Percentiles rank a stretch among this genome's conserved stretches.
phyloP scores from a whole-genome alignment of 2,113 vertebrate species.

The Oenanthe melanoleuca region DNA sequence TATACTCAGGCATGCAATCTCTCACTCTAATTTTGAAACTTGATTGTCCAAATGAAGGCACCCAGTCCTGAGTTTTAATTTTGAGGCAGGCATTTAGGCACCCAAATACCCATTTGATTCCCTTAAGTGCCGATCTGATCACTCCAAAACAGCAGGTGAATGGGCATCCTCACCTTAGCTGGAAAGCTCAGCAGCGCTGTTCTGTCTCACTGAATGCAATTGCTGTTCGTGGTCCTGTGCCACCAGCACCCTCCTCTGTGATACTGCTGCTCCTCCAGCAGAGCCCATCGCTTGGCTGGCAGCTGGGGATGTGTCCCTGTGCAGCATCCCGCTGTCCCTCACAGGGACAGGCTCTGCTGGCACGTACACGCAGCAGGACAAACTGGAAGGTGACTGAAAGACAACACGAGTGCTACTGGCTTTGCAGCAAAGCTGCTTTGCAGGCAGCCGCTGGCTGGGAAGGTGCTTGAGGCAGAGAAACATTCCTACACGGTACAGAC shows the following conservation, averaged over 20 bases:
- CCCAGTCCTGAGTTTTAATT: constrained; percentile 14
- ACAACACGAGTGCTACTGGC: fast-evolving
- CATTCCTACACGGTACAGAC: too few species aligned
- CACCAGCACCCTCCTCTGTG: fast-evolving
- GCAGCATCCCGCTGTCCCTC: background rate
- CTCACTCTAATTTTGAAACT: constrained; percentile 21
- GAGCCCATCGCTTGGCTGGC: fast-evolving
- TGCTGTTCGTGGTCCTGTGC: background rate
- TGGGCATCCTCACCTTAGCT: background rate
- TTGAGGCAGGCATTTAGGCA: constrained; percentile 2
- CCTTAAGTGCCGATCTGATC: background rate
- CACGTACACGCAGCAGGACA: fast-evolving
- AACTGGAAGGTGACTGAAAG: background rate
- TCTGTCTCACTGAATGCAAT: background rate
- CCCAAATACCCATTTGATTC: background rate
- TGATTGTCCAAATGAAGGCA: constrained; percentile 16
- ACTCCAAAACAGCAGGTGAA: background rate
- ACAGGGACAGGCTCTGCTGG: fast-evolving
- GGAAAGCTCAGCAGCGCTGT: fast-evolving
- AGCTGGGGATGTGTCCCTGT: fast-evolving
- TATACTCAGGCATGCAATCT: constrained; percentile 25
- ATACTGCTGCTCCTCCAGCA: background rate
- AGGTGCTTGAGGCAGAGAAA: too few species aligned
- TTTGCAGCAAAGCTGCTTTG: background rate
- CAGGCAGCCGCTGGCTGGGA: fast-evolving